Conservation (phyloP, 2,113 vertebrate species). For the Myxocyprinus asiaticus region DNA sequence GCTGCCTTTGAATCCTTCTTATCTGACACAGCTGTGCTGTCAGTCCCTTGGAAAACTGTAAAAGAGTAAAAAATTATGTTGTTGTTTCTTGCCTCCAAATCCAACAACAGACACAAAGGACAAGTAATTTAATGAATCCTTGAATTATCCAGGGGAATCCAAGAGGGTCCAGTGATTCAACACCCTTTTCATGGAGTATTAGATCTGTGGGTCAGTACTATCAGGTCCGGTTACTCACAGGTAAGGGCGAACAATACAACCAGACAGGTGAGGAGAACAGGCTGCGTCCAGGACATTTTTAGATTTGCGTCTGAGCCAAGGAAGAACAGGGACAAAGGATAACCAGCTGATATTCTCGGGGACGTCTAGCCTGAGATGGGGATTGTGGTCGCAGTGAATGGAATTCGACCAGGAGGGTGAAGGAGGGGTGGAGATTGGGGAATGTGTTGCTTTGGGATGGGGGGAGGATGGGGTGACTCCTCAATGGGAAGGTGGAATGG, state of each 20-base stretch:
- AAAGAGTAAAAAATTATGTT: conserved; percentile 47
- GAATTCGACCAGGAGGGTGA: conserved; percentile 19
- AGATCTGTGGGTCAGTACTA: background rate
- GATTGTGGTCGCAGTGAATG: conserved; percentile 11
- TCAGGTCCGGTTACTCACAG: conserved; percentile 71
- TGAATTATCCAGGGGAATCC: too few relatives aligned
- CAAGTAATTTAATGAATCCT: background rate
- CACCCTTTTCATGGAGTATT: background rate
- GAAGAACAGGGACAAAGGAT: conserved; percentile 36
- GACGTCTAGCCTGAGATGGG: conserved; percentile 29
- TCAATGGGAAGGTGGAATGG: background rate
- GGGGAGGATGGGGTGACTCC: background rate
- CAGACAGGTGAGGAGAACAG: conserved; percentile 69
- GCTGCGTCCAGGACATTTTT: conserved; percentile 77
- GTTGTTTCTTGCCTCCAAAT: background rate
- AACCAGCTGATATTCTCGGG: conserved; percentile 30
- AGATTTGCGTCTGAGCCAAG: conserved; percentile 47
- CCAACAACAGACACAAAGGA: background rate
- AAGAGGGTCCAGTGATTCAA: background rate
- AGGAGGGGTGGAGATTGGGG: conserved; percentile 40
- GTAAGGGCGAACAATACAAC: conserved; percentile 67
- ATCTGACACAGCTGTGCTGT: conserved; percentile 68
- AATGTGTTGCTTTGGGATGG: conserved; percentile 9
- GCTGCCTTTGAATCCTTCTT: conserved; percentile 48
- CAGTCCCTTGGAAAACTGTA: conserved; percentile 69